Conservation (phyloP, 2,888 invertebrate species). For the Zhuqinia jingwanae region DNA sequence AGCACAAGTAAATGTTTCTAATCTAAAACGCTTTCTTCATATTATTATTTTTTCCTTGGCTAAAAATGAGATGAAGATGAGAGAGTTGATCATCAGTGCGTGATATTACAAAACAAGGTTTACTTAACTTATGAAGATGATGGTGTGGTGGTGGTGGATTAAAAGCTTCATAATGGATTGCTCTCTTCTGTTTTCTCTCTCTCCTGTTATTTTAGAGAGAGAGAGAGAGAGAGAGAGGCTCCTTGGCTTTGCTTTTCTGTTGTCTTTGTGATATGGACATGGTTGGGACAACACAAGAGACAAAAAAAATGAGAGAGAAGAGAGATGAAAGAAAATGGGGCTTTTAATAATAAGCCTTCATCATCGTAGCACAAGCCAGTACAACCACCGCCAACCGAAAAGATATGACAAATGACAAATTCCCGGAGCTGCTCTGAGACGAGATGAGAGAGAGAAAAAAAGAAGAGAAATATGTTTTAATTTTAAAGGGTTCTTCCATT, state of each 20-base stretch:
- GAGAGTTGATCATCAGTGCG: slow-evolving; percentile 65
- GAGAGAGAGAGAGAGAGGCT: neutral
- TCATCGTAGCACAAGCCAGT: neutral
- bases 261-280: slow-evolving; percentile 52
- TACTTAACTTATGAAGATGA: slow-evolving; percentile 43
- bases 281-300: slow-evolving; percentile 65
- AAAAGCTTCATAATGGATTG: slow-evolving; percentile 71
- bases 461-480: slow-evolving; percentile 67
- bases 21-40: slow-evolving; percentile 48
- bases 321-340: slow-evolving; percentile 58
- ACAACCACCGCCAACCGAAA: neutral
- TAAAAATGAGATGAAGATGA: slow-evolving; percentile 25
- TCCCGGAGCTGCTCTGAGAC: slow-evolving; percentile 69
- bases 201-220: neutral
- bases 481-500: slow-evolving; percentile 66
- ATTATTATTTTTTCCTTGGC: slow-evolving; percentile 3
- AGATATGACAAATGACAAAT: slow-evolving; percentile 72
- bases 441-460: slow-evolving; percentile 25
- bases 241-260: neutral
- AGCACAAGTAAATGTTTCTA: slow-evolving; percentile 34
- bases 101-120: slow-evolving; percentile 72
- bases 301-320: slow-evolving; percentile 35
- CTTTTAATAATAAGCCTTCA: slow-evolving; percentile 56
- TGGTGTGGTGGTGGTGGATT: slow-evolving; percentile 57
- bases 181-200: slow-evolving; percentile 15